These are phyloP conservation scores for Gasterosteus aculeatus DNA, from an alignment of 2,113 vertebrate species.

Conservation along the genomic window DNA sequence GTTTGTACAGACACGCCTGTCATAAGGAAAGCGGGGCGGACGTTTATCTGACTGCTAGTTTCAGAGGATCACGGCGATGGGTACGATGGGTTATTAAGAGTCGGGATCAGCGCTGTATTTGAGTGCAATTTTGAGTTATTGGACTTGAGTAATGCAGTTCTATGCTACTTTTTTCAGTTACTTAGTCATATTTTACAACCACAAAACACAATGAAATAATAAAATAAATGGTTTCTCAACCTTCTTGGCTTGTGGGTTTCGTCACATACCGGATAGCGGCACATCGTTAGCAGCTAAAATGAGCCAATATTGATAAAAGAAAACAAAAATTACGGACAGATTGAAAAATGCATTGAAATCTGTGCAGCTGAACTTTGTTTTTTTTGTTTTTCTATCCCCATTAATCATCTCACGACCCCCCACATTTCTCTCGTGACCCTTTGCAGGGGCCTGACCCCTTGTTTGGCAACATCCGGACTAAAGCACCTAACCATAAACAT, in stretches of 20 bases:
- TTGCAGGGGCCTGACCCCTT: background rate
- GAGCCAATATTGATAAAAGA: background rate
- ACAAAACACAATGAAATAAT: background rate
- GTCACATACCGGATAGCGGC: too few relatives aligned
- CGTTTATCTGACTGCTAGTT: slow-evolving; percentile 63
- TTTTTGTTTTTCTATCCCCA: background rate
- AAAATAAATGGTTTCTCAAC: background rate
- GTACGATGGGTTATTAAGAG: slow-evolving; percentile 37
- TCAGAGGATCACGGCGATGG: slow-evolving; percentile 33
- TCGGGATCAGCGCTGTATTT: background rate
- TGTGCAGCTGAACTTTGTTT: background rate
- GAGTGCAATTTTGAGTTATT: too few relatives aligned
- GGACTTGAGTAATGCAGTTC: background rate
- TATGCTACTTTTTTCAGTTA: background rate
- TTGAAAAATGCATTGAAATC: background rate
- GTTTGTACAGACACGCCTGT: slow-evolving; percentile 60
- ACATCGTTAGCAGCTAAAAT: background rate
- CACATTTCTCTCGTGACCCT: background rate
- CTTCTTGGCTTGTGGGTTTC: background rate
- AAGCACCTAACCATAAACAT: background rate
- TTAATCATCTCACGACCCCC: slow-evolving; percentile 7
- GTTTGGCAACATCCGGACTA: background rate
- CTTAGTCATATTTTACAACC: background rate
- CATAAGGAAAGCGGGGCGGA: slow-evolving; percentile 48
- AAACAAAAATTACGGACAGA: too few relatives aligned